Conservation (phyloP, 2,888 invertebrate species). For the Drepana falcataria region DNA sequence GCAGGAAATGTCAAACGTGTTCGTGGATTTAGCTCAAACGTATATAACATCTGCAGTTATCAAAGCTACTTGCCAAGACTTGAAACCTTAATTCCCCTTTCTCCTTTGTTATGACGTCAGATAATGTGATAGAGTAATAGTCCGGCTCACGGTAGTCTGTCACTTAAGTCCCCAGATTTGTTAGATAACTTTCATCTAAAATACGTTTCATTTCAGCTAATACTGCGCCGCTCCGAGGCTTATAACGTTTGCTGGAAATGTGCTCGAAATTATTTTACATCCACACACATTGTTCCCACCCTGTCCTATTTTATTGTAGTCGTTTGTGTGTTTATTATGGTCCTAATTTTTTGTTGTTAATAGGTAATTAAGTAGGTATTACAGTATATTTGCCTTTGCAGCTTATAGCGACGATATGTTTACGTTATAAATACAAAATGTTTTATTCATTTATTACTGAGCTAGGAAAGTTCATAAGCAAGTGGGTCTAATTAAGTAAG, state of each 20-base stretch:
- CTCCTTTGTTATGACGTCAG: constrained; percentile 24
- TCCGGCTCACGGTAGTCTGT: constrained; percentile 19
- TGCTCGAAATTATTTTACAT: not conserved
- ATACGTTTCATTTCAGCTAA: constrained; percentile 1
- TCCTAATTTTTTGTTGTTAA: too few species aligned
- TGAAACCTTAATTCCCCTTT: constrained; percentile 14
- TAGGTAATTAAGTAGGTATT: too few species aligned
- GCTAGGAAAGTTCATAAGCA: too few species aligned
- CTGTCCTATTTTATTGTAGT: not conserved
- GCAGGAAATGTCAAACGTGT: not conserved
- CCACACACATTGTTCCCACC: not conserved
- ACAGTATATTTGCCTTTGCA: too few species aligned
- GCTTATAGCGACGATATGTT: too few species aligned
- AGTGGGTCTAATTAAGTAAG: too few species aligned
- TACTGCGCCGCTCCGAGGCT: not conserved
- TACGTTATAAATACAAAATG: too few species aligned
- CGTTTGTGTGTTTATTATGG: not conserved
- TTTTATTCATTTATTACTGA: too few species aligned
- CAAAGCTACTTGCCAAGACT: not conserved
- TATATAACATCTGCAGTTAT: not conserved
- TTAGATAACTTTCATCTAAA: constrained; percentile 2
- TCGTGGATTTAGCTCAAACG: not conserved
- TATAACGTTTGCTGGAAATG: not conserved
- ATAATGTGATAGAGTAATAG: constrained; percentile 25
- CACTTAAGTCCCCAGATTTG: constrained; percentile 15